Evolutionary conservation across 1,140 invertebrate species (phyloP).

Genomic region (Achatina immaculata): DNA sequence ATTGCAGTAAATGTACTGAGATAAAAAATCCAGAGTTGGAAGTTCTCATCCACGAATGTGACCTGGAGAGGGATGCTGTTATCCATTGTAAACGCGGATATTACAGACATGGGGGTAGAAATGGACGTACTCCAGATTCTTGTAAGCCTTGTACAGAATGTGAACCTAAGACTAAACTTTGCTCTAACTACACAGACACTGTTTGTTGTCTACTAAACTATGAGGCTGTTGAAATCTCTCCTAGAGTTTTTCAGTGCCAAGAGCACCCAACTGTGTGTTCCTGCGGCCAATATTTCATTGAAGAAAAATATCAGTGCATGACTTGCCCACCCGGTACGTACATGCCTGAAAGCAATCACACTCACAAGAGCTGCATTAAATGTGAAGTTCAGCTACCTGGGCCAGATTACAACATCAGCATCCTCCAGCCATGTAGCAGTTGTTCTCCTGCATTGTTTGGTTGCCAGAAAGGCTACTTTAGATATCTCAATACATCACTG

Average conservation of each 20-base stretch:
- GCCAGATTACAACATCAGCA: neutral
- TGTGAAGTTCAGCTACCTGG: neutral
- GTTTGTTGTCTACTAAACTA: neutral
- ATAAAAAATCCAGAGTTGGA: neutral
- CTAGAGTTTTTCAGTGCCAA: neutral
- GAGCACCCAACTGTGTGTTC: neutral
- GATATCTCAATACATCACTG: neutral
- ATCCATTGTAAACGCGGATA: neutral
- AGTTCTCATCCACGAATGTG: neutral
- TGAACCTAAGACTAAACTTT: neutral
- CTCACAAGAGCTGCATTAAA: neutral
- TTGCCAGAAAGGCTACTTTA: neutral
- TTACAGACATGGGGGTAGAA: neutral
- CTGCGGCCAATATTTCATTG: neutral
- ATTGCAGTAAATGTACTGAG: neutral
- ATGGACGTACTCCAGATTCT: neutral
- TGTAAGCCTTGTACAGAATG: neutral
- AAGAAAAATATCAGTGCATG: neutral
- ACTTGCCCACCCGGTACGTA: neutral
- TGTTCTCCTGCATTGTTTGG: neutral
- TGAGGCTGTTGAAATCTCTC: neutral
- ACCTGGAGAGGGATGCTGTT: neutral
- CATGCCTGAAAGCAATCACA: neutral
- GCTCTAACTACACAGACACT: neutral
- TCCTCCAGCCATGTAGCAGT: neutral